Conservation (phyloP, 1,140 invertebrate species). For the Pissodes strobi region DNA sequence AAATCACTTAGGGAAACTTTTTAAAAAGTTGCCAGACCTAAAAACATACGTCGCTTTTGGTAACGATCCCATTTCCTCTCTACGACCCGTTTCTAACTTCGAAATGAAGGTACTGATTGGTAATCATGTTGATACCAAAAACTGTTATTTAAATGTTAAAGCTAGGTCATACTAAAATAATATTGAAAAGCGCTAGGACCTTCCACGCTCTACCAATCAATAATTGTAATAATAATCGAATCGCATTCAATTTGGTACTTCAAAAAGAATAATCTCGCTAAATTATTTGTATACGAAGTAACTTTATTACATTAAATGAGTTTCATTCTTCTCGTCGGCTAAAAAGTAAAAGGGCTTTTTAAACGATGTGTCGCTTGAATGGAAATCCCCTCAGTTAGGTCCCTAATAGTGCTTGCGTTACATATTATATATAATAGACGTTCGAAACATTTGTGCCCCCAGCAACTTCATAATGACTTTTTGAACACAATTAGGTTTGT, state of each 20-base stretch:
- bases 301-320: slow-evolving; percentile 26
- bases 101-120: no score
- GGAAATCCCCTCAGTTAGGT: slow-evolving; percentile 21
- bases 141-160: no score
- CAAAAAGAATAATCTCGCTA: slow-evolving; percentile 23
- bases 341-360: slow-evolving; percentile 33
- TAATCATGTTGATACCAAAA: no score
- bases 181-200: no score
- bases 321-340: slow-evolving; percentile 22
- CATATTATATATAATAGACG: slow-evolving; percentile 47
- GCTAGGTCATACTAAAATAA: no score
- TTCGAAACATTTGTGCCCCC: slow-evolving; percentile 46
- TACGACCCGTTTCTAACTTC: no score
- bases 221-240: neutral
- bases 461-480: slow-evolving; percentile 48
- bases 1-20: no score
- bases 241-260: neutral
- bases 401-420: slow-evolving; percentile 34
- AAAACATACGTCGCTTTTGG: no score
- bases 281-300: slow-evolving; percentile 31
- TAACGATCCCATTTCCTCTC: no score
- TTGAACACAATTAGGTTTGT: slow-evolving; percentile 52
- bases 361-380: slow-evolving; percentile 34
- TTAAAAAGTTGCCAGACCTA: no score
- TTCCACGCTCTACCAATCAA: no score